Conservation (phyloP, 2,113 vertebrate species). For the Anseranas semipalmata region DNA sequence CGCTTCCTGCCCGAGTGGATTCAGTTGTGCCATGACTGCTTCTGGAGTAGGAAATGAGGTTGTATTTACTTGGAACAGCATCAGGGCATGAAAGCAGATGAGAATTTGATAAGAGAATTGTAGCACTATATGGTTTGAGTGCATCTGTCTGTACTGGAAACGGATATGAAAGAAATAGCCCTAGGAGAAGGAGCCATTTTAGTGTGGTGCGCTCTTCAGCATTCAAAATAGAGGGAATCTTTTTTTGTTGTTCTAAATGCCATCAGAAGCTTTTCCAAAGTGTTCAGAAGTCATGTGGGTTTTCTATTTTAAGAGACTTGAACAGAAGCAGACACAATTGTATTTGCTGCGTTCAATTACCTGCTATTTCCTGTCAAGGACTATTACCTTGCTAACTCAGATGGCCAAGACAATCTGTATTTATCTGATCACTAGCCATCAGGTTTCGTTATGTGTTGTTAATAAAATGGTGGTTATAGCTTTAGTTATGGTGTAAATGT, state of each 20-base stretch:
- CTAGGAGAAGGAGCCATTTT: neutral
- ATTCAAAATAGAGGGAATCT: neutral
- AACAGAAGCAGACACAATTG: neutral
- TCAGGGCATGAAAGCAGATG: neutral
- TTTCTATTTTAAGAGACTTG: neutral
- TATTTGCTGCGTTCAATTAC: neutral
- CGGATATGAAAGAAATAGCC: neutral
- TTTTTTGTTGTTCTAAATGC: neutral
- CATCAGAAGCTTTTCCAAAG: neutral
- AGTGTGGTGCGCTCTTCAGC: neutral
- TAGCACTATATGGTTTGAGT: neutral
- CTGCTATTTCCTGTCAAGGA: neutral
- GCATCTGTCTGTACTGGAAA: neutral
- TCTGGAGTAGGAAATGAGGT: neutral
- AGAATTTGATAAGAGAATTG: neutral
- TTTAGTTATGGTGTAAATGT: neutral
- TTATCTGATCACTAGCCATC: neutral
- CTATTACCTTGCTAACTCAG: neutral
- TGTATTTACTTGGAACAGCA: neutral
- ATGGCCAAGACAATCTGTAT: neutral
- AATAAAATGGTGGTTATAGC: neutral
- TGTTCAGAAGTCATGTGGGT: neutral
- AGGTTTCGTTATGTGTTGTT: neutral
- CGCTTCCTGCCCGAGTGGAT: neutral
- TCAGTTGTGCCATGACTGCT: rapidly evolving